A percentile compares a stretch with the other conserved stretches of the same genome.
Conservation (phyloP, 2,113 vertebrate genomes). For the Donacobius atricapilla region DNA sequence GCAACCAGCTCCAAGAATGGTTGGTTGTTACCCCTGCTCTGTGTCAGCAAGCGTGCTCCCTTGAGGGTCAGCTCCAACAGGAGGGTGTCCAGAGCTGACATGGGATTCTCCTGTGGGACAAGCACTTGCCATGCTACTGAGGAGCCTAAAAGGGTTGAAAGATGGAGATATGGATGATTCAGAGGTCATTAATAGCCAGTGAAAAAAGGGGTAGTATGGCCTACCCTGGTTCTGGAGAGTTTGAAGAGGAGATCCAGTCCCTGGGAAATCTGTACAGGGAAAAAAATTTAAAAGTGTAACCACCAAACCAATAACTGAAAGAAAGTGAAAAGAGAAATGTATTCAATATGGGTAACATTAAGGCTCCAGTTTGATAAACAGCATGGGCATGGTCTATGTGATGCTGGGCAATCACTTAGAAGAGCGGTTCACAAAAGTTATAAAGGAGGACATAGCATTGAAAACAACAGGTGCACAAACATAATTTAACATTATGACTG, state of each 20-base stretch:
- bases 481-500: background rate
- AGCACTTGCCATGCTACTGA: background rate
- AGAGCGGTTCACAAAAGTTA: background rate
- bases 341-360: background rate
- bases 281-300: background rate
- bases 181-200: background rate
- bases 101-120: background rate
- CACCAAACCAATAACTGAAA: background rate
- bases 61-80: background rate
- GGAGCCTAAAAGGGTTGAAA: background rate
- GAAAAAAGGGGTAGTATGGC: background rate
- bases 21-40: accelerated
- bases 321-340: background rate
- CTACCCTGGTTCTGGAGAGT: background rate
- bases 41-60: background rate
- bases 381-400: background rate
- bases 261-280: background rate
- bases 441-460: background rate
- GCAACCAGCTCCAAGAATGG: background rate
- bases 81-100: accelerated
- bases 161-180: background rate
- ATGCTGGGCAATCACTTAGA: background rate
- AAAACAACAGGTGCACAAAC: background rate
- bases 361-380: background rate
- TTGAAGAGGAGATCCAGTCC: background rate